Base-by-base conservation (phyloP, 1,140 invertebrate species). In the Pseudoatta argentina region DNA sequence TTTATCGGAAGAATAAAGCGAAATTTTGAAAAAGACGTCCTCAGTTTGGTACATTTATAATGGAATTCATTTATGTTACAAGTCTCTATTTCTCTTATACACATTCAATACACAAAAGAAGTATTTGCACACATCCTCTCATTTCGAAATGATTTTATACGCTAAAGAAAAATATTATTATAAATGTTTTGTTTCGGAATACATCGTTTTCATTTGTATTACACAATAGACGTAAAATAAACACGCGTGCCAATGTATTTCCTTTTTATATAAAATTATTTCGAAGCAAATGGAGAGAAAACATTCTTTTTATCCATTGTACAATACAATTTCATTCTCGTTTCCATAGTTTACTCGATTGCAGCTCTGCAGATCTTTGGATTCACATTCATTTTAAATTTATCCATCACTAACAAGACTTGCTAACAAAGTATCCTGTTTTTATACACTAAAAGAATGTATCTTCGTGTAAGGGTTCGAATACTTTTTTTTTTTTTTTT, bases 1-100 rank as follows among this genome's bases (percentile, higher is more conserved):
- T 83, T 83, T 75, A 61, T 75, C 44, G 57, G n/a, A 1, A 16
- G 79, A 57, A 83, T 83, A 63, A 61, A 83, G 55, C 48, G 39
- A 59, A 73, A 73, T 82, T 83, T 83, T 44, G 12, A 81, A 61
- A 39, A 61, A 39, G 51, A 34, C 39, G 21, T 51, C 57, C 44
- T 63, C 39, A 39, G 16, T 55, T 77, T 44, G 27, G 24, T 39
- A 55, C 64, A 69, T 55, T 18, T 21, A 16, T 69, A 30, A 69
- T n/a, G 8, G 69, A 61, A 75, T 61, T 34, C 5, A n/a, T 73
- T 59, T 14, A n/a, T 34, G 16, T 53, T 48, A 44, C 7, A 10
- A 44, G 8, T 8, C 10, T 48, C 53, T 44, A 27, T n/a, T 48
- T 59, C 44, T n/a, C 18, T 34, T 14, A 16, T n/a, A 57, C 14